Evolutionary conservation across 2,797 vertebrate genomes (phyloP).

Genomic region (Heteromormyrus szaboi): DNA sequence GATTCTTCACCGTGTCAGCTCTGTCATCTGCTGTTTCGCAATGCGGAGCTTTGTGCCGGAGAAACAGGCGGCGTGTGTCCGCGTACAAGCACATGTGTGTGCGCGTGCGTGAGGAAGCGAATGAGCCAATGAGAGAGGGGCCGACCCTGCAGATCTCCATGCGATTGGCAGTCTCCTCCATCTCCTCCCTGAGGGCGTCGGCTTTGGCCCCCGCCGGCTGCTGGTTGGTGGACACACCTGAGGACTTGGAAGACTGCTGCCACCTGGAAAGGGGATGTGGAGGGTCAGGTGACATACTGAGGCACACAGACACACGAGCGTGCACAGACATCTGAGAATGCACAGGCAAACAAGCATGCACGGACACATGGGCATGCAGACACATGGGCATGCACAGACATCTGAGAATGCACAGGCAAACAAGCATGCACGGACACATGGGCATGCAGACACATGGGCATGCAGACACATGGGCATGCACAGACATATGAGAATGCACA

Average conservation of each 20-base stretch:
- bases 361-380: neutral
- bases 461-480: neutral
- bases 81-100: neutral
- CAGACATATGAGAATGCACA: neutral
- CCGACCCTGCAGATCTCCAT: slow-evolving; percentile 97
- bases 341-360: neutral
- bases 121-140: neutral
- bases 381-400: neutral
- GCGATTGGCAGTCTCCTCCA: slow-evolving; percentile 96
- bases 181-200: slow-evolving; percentile 93
- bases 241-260: slow-evolving; percentile 94
- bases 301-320: neutral
- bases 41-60: neutral
- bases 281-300: neutral
- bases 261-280: slow-evolving; percentile 62
- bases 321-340: neutral
- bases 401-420: too few relatives aligned
- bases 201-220: slow-evolving; percentile 85
- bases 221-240: slow-evolving; percentile 81
- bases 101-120: neutral
- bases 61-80: neutral
- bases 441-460: neutral
- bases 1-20: neutral
- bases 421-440: neutral
- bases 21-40: neutral